Evolutionary conservation across 2,113 vertebrate species (phyloP), one percentile per base, ranked within the genome.

Genomic region (Mirza zaza): DNA sequence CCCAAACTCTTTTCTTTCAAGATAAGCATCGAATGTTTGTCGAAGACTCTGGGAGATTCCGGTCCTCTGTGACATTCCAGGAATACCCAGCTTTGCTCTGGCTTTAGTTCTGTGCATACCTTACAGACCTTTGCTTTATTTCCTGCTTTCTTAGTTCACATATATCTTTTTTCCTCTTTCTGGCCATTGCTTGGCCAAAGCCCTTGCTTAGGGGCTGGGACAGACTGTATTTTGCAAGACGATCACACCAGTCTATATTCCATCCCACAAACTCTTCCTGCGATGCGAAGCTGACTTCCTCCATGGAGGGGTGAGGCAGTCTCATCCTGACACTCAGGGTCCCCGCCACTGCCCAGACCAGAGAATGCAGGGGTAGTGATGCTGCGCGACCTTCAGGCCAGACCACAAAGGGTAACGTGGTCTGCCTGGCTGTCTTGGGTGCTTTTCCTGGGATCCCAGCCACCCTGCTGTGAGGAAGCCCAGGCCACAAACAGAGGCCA

Each of bases 241-340:
- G 21, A 20, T 61, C 76, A 55, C 18, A 6, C 6, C n/a, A 70
- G 42, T 23, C 1, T 10, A 32, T 8, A 27, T 21, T 34, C 50
- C 32, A 55, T 8, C 32, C 11, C 4, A 0, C 4, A 4, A 7
- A 0, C 21, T 42, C 15, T 34, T 57, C 36, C 57, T 48, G 10
- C 20, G 32, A 13, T 18, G 9, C 5, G 15, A 10, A 8, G 17
- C 34, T n/a, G 45, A 29, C 17, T 25, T 70, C 36, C 11, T 55
- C 3, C 48, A 3, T 76, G 0, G 0, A 48, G 25, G 89, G 61
- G 12, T 12, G 5, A 80, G 65, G 2, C 13, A n/a, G 8, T 18
- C 57, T 32, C 17, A 21, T 42, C 1, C 39, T 27, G 21, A 14
- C 32, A 3, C 21, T 50, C 29, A 1, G 8, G 8, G 15, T 25